Conservation (phyloP, 2,888 invertebrate genomes). For the Cheilosia variabilis region DNA sequence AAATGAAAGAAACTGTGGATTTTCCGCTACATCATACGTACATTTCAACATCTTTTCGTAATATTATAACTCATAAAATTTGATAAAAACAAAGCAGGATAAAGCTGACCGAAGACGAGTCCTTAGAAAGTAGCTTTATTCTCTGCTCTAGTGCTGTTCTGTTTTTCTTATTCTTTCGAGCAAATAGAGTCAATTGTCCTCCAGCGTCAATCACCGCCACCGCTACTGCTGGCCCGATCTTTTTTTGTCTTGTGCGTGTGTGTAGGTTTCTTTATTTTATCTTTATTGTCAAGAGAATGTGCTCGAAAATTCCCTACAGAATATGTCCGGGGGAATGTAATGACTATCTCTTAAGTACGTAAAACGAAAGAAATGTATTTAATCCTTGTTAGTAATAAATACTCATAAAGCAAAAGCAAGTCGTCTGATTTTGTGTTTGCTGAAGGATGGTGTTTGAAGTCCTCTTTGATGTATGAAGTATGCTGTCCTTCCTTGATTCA, state of each 20-base stretch:
- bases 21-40: conserved; percentile 17
- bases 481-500: neutral
- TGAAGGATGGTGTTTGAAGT: conserved; percentile 22
- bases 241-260: neutral
- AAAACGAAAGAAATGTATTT: conserved; percentile 58
- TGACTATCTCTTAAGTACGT: conserved; percentile 63
- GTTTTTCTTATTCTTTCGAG: conserved; percentile 12
- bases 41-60: conserved; percentile 25
- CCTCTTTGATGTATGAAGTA: conserved; percentile 1
- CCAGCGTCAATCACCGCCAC: conserved; percentile 60
- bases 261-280: conserved; percentile 66
- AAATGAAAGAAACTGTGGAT: conserved; percentile 11
- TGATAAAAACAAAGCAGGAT: conserved; percentile 70
- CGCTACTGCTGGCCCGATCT: neutral
- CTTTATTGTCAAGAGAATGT: conserved; percentile 67
- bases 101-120: conserved; percentile 36
- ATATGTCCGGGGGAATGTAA: conserved; percentile 58
- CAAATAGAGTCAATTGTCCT: conserved; percentile 60
- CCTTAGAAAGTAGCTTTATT: conserved; percentile 16
- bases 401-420: conserved; percentile 56
- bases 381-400: conserved; percentile 69
- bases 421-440: conserved; percentile 35
- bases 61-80: conserved; percentile 65
- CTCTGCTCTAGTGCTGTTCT: conserved; percentile 27
- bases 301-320: conserved; percentile 67